These are phyloP conservation scores for Ageneiosus marmoratus DNA, from an alignment of 2,113 vertebrate genomes.

Conservation along the genomic window DNA sequence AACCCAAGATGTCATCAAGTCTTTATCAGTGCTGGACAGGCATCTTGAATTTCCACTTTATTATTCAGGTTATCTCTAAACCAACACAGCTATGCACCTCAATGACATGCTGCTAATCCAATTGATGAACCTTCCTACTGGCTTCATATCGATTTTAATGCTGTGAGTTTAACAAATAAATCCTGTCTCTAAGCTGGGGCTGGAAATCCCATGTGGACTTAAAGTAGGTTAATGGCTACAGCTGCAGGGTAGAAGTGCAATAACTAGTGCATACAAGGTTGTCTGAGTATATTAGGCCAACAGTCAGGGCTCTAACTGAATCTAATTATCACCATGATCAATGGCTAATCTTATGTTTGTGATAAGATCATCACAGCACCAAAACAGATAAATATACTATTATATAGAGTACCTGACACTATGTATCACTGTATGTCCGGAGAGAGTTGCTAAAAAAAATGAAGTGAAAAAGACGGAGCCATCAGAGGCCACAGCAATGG, in stretches of 20 bases:
- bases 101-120: conserved; percentile 34
- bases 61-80: conserved; percentile 44
- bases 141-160: conserved; percentile 34
- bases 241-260: conserved; percentile 40
- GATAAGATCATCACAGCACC: background rate
- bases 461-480: background rate
- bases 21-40: conserved; percentile 45
- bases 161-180: conserved; percentile 23
- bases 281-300: conserved; percentile 43
- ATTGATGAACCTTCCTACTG: conserved; percentile 43
- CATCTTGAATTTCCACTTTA: conserved; percentile 21
- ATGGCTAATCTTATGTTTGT: background rate
- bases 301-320: conserved; percentile 7
- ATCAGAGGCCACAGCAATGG: background rate
- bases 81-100: conserved; percentile 9
- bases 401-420: background rate
- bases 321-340: conserved; percentile 22
- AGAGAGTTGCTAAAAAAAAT: background rate
- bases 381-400: background rate
- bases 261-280: conserved; percentile 35
- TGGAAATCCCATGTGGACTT: conserved; percentile 29
- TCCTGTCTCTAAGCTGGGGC: conserved; percentile 23
- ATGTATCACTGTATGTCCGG: background rate
- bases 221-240: conserved; percentile 57
- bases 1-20: conserved; percentile 12